phyloP scores from a whole-genome alignment of 2,797 vertebrate species.

The Gadopsis marmoratus region DNA sequence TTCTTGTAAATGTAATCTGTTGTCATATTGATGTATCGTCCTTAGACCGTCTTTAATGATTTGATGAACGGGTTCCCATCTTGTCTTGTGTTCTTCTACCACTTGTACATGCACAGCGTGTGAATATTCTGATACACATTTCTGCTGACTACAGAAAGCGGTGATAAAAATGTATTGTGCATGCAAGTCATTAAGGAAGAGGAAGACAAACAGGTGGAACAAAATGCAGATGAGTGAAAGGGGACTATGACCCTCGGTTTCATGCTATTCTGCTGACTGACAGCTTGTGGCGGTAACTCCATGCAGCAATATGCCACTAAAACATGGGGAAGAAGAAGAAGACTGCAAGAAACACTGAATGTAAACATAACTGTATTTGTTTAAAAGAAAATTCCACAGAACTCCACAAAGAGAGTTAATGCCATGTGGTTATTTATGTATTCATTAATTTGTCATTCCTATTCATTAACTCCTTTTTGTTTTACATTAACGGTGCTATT shows the following conservation, averaged over 20 bases:
- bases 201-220: background rate
- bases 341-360: background rate
- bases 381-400: background rate
- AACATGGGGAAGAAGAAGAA: background rate
- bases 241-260: background rate
- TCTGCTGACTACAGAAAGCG: background rate
- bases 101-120: too few relatives aligned
- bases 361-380: background rate
- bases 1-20: background rate
- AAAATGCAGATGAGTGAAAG: background rate
- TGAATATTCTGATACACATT: background rate
- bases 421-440: background rate
- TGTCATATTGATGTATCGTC: background rate
- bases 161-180: background rate
- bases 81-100: too few relatives aligned
- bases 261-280: background rate
- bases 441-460: conserved; percentile 15
- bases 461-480: conserved; percentile 7
- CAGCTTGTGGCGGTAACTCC: background rate
- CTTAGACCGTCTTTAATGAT: background rate
- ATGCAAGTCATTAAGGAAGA: background rate
- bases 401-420: background rate
- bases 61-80: too few relatives aligned
- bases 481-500: conserved; percentile 48
- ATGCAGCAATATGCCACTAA: background rate